Base-by-base conservation (phyloP, 2,113 vertebrate species). In the Fukomys damarensis region DNA sequence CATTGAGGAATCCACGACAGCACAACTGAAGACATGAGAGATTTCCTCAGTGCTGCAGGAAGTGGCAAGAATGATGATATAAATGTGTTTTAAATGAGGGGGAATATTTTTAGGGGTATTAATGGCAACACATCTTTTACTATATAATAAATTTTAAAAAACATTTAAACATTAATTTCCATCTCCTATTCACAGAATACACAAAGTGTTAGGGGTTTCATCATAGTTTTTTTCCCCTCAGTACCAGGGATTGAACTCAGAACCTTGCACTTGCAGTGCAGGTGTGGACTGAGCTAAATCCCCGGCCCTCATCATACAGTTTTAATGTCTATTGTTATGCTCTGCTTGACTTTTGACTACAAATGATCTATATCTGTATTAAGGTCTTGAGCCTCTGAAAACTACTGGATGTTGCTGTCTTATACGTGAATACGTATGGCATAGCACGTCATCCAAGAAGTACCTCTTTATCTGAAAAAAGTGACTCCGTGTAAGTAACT, bases 331-430 rank as follows among this genome's bases (percentile, higher is more conserved):
- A 83, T 2, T 89, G 19, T 89, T 72, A 38, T 92, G 59, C 65
- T 87, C 95, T 95, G 58, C 96, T 97, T 97, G 88, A 79, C 61
- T 97, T 93, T 91, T 97, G 94, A 97, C 98, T 97, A 95, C 38
- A 93, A 76, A 52, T 79, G 41, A 94, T 76, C 46, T 93, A 66
- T 65, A 89, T 86, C 49, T 56, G 11, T 90, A 35, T 65, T 61
- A 93, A 94, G 87, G 80, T 90, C 82, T 86, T 93, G 80, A 87
- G 35, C 14, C 63, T 82, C 81, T 95, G 63, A 79, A 65, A 96
- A 82, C n/a, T 52, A 4, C 66, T 91, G 93, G 89, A 30, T 95
- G 91, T 77, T 90, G 92, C 41, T 61, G 46, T 92, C 76, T 70
- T 81, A 35, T 30, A 84, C 95, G 58, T 49, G 59, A 61, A 95